Evolutionary conservation across 2,113 vertebrate genomes (phyloP).

Genomic region (Capreolus pygargus): DNA sequence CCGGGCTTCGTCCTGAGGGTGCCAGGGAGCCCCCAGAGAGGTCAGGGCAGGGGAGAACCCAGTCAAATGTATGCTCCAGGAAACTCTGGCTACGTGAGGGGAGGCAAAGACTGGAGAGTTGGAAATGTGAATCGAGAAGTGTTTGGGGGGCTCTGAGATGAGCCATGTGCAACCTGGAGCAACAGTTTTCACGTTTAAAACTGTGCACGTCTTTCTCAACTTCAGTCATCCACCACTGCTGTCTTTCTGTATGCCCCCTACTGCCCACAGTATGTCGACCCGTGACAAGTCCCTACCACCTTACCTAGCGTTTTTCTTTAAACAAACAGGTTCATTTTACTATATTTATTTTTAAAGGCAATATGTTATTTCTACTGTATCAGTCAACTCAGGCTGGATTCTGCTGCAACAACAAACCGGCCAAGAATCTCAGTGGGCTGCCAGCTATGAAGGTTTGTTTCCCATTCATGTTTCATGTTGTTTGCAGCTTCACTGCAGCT

Average conservation of each 20-base stretch:
- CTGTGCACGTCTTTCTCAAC: not conserved
- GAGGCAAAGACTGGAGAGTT: not conserved
- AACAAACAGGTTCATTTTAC: not conserved
- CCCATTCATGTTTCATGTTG: not conserved
- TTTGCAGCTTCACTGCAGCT: not conserved
- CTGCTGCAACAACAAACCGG: not conserved
- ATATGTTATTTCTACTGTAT: not conserved
- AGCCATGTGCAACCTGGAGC: not conserved
- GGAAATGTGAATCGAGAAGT: not conserved
- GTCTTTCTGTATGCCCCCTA: not conserved
- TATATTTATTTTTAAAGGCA: not conserved
- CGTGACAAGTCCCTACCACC: not conserved
- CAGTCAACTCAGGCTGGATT: not conserved
- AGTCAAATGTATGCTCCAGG: not conserved
- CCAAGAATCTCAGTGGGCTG: not conserved
- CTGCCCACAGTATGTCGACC: not conserved
- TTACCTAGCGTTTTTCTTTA: not conserved
- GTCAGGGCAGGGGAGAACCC: not conserved
- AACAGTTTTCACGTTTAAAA: not conserved
- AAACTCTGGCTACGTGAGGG: not conserved
- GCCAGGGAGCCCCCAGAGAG: not conserved
- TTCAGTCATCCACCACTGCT: not conserved
- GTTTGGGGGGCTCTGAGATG: not conserved
- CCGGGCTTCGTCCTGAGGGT: not conserved
- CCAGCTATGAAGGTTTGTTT: not conserved